A percentile compares a stretch with the other conserved stretches of the same genome.
phyloP scores from a whole-genome alignment of 2,113 vertebrate species.

The Polyodon spathula region DNA sequence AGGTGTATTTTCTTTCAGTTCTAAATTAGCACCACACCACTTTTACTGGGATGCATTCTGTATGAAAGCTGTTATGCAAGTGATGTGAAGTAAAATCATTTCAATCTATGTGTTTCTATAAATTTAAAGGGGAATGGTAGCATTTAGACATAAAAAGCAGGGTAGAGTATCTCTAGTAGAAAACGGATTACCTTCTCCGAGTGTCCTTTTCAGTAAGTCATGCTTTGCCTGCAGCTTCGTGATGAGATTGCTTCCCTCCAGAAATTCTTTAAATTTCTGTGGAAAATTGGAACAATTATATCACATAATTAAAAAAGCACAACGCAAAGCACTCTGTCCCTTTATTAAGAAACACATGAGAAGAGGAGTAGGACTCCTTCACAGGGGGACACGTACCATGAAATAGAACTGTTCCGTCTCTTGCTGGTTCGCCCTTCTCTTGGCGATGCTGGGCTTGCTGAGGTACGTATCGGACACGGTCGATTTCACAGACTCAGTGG shows the following conservation, averaged over 20 bases:
- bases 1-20: too few relatives aligned
- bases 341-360: constrained; percentile 21
- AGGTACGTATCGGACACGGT: constrained; percentile 92
- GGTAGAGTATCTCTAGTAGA: neutral
- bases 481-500: constrained; percentile 92
- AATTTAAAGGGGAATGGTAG: too few relatives aligned
- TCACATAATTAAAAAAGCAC: constrained; percentile 13
- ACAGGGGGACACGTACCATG: constrained; percentile 61
- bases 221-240: constrained; percentile 97
- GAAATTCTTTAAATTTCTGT: constrained; percentile 96
- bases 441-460: constrained; percentile 95
- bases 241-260: constrained; percentile 97
- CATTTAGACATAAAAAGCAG: neutral
- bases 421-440: constrained; percentile 93
- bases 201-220: constrained; percentile 84
- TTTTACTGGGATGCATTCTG: too few relatives aligned
- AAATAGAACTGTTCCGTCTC: constrained; percentile 98
- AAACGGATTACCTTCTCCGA: constrained; percentile 77
- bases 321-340: neutral
- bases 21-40: too few relatives aligned
- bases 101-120: too few relatives aligned
- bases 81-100: too few relatives aligned
- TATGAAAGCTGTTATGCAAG: too few relatives aligned
- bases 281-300: constrained; percentile 48
- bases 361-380: neutral